Base-by-base conservation (phyloP, 2,888 invertebrate genomes). In the Tenthredo amoena region DNA sequence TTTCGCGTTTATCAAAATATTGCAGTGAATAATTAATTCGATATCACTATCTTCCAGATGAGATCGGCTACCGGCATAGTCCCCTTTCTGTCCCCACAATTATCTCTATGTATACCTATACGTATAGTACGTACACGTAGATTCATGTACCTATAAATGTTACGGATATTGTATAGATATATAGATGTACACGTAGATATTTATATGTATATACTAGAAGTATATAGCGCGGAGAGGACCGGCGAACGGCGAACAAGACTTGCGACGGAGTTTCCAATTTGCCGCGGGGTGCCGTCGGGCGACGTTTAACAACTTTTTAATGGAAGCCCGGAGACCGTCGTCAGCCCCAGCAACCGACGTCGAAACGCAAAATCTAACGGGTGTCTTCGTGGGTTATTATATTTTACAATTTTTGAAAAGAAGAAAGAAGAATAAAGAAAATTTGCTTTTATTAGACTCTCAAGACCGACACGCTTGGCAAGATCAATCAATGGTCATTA, bases 271-370 rank as follows among this genome's bases (percentile, higher is more conserved):
- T 92, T 92, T 83, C 90, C 92, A 93, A 93, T 92, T 93, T 93
- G 92, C 92, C 92, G 92, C 92, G 90, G 92, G 92, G 92, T 90
- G 91, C 91, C 92, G 92, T 92, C 92, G 92, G 93, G 93, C 92
- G 92, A 91, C 92, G 92, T 93, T 93, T 92, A 93, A 93, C 93
- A 92, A 93, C 93, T 93, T 93, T 93, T 93, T 93, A 93, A 93
- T 92, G 92, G 93, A 92, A 90, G 91, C 91, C 91, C 90, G 90
- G 90, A 91, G 90, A 89, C 91, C 90, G 91, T 91, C 91, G 89
- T 90, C 90, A 89, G 89, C 89, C 89, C 89, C 89, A 85, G 88
- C 87, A 88, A 87, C 86, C 87, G 88, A 90, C 89, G 90, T 89
- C 88, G 91, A 87, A 91, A 90, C 89, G 88, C 88, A 90, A 90